Percentiles rank a stretch among this genome's conserved stretches.
Conservation (phyloP, 2,797 vertebrate species). For the Tenualosa ilisha region DNA sequence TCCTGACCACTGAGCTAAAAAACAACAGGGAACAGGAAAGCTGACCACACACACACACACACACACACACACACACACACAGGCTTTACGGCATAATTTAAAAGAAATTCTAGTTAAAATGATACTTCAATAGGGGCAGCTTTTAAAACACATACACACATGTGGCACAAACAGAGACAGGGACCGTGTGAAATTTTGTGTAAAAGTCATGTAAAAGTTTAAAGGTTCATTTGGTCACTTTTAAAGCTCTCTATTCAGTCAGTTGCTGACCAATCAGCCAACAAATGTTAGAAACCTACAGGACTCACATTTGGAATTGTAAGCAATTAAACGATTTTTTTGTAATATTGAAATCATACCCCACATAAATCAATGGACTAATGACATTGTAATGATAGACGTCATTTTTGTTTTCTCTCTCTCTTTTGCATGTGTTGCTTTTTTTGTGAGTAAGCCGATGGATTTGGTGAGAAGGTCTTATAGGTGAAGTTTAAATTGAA, state of each 20-base stretch:
- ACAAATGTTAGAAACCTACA: background rate
- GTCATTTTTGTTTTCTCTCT: background rate
- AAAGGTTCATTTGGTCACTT: constrained; percentile 23
- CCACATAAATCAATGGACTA: background rate
- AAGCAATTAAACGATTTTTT: background rate
- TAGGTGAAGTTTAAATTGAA: background rate
- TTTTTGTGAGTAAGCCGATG: background rate
- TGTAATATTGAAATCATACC: background rate
- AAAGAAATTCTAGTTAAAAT: constrained; percentile 20
- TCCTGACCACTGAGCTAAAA: constrained; percentile 61
- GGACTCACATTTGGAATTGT: background rate
- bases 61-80: constrained; percentile 26
- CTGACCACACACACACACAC: constrained; percentile 36
- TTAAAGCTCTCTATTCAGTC: constrained; percentile 8
- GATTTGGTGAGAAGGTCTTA: background rate
- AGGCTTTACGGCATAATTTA: background rate
- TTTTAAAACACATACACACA: constrained; percentile 23
- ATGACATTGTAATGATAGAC: background rate
- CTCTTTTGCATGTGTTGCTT: background rate
- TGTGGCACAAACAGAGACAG: constrained; percentile 21
- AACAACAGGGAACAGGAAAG: constrained; percentile 58
- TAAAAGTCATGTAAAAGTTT: constrained; percentile 26
- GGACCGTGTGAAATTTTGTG: constrained; percentile 22
- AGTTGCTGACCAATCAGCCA: background rate
- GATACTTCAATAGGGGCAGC: constrained; percentile 11